Conservation (phyloP, 35 echinoderm and acorn worm species). For the Amphiura filiformis region DNA sequence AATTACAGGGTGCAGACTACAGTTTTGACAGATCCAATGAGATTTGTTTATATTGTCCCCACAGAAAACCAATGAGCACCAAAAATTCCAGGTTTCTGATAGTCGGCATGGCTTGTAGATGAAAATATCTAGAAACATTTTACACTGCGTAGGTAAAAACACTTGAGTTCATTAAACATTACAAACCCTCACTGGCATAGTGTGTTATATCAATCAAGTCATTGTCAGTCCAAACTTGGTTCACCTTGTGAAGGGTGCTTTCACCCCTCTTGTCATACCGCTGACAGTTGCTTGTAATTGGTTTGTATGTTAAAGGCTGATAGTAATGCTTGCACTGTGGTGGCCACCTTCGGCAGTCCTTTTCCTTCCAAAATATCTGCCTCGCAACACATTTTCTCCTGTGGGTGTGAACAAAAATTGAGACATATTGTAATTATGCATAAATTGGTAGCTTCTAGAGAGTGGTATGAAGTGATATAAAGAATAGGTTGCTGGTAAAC, state of each 20-base stretch:
- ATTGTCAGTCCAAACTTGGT: too few relatives aligned
- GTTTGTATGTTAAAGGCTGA: conserved; percentile 1
- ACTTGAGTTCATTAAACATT: background rate
- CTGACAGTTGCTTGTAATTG: conserved; percentile 13
- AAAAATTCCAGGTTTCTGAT: too few relatives aligned
- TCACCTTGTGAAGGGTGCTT: background rate
- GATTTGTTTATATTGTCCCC: too few relatives aligned
- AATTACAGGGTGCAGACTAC: too few relatives aligned
- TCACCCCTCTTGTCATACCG: conserved; percentile 19
- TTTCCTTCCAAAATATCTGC: conserved; percentile 85
- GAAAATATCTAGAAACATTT: too few relatives aligned
- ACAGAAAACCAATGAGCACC: too few relatives aligned
- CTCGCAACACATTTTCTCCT: conserved; percentile 81
- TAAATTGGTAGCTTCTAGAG: background rate
- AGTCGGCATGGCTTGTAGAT: too few relatives aligned
- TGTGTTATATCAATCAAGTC: too few relatives aligned
- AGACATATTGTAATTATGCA: background rate
- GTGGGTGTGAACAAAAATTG: background rate
- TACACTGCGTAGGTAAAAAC: too few relatives aligned
- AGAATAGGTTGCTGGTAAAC: background rate
- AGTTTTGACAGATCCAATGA: too few relatives aligned
- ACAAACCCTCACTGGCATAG: background rate
- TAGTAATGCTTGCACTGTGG: conserved; percentile 43
- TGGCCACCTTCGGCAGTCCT: conserved; percentile 70
- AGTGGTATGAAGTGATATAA: background rate